Percentiles rank a stretch among this genome's conserved stretches.
phyloP scores from a whole-genome alignment of 2,797 vertebrate genomes.

The Melanotaenia trifasciata region DNA sequence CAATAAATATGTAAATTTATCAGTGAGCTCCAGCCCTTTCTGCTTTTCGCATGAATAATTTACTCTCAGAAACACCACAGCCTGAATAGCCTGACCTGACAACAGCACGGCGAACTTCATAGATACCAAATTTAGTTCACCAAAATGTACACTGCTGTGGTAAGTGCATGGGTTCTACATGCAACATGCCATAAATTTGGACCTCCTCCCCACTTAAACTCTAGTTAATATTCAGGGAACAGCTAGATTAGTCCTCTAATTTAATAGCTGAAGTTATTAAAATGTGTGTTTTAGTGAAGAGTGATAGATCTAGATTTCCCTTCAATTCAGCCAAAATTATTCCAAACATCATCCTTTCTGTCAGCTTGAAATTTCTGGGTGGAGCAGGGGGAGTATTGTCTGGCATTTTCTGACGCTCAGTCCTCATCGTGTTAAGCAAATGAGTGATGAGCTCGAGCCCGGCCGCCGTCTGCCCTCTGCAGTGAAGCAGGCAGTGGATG shows the following conservation, averaged over 20 bases:
- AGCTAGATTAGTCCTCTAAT: constrained; percentile 4
- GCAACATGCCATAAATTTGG: neutral
- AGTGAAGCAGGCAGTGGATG: constrained; percentile 21
- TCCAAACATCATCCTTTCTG: constrained; percentile 17
- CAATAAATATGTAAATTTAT: too few species aligned
- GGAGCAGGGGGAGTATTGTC: constrained; percentile 30
- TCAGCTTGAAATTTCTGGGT: constrained; percentile 24
- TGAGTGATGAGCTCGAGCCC: constrained; percentile 59
- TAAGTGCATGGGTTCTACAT: neutral
- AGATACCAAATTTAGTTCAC: too few species aligned
- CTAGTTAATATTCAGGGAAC: neutral
- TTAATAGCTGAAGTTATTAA: constrained; percentile 30
- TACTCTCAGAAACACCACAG: too few species aligned
- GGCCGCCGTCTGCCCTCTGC: constrained; percentile 12
- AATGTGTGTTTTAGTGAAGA: constrained; percentile 9
- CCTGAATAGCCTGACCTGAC: too few species aligned
- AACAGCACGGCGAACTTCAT: too few species aligned
- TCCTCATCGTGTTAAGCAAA: constrained; percentile 64
- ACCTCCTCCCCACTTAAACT: neutral
- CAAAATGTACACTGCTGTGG: too few species aligned
- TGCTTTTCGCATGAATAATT: too few species aligned
- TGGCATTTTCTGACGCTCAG: constrained; percentile 44
- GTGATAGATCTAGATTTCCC: constrained; percentile 19
- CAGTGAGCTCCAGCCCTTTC: too few species aligned
- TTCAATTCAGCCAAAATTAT: constrained; percentile 17